phyloP scores from a whole-genome alignment of 2,888 invertebrate species.

The Rhimphoctona megacephalus region DNA sequence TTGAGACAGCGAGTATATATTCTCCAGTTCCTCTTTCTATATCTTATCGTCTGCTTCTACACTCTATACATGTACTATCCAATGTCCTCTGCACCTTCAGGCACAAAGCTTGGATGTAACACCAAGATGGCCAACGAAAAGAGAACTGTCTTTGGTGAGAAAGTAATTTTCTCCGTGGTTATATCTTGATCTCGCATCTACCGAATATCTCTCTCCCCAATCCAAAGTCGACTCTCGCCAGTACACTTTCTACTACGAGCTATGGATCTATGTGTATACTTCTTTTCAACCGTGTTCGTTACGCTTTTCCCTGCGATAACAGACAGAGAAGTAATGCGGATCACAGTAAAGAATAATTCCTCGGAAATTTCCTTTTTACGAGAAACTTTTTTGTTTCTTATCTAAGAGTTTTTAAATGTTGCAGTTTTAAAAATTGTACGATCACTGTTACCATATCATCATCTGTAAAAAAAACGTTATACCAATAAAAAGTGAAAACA shows the following conservation, averaged over 20 bases:
- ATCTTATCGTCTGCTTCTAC: slow-evolving; percentile 70
- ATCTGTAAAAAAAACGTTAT: not conserved
- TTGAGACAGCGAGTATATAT: slow-evolving; percentile 1
- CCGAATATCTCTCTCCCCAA: slow-evolving; percentile 60
- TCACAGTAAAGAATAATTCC: not conserved
- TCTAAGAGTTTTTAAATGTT: not conserved
- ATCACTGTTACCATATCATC: not conserved
- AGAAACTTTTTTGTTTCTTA: not conserved
- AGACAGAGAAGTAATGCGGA: not conserved
- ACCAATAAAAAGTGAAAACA: not conserved
- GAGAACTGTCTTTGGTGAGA: slow-evolving; percentile 69
- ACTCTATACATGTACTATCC: slow-evolving; percentile 61
- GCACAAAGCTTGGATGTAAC: slow-evolving; percentile 76
- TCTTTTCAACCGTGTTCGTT: slow-evolving; percentile 27
- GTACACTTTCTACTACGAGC: slow-evolving; percentile 24
- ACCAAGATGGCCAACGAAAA: slow-evolving; percentile 70
- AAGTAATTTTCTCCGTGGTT: slow-evolving; percentile 81
- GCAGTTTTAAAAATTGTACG: not conserved
- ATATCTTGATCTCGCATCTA: slow-evolving; percentile 81
- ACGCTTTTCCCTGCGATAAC: slow-evolving; percentile 44
- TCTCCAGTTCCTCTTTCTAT: slow-evolving; percentile 70
- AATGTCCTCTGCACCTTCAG: slow-evolving; percentile 68
- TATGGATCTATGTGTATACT: slow-evolving; percentile 3
- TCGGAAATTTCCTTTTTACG: not conserved
- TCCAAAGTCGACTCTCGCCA: slow-evolving; percentile 44